These are phyloP conservation scores for Prorops nasuta DNA, from an alignment of 1,140 invertebrate genomes.

Conservation along the genomic window DNA sequence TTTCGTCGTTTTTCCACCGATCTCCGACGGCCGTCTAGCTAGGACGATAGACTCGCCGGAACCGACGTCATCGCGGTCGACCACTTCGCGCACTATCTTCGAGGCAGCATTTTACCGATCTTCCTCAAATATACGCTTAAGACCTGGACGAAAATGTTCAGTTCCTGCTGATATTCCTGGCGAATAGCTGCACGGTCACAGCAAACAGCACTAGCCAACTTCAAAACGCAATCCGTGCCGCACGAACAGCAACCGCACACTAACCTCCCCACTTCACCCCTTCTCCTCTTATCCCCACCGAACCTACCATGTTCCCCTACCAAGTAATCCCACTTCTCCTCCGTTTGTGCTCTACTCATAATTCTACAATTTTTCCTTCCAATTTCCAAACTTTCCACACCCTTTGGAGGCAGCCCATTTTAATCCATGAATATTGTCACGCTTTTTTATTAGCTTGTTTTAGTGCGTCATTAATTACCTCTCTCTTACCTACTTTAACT, in stretches of 20 bases:
- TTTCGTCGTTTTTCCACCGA: slow-evolving; percentile 16
- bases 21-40: slow-evolving; percentile 20
- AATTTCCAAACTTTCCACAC: no score
- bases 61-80: slow-evolving; percentile 20
- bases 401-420: no score
- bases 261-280: slow-evolving; percentile 35
- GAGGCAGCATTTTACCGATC: slow-evolving; percentile 25
- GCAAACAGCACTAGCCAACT: slow-evolving; percentile 12
- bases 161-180: no score
- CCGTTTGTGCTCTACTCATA: no score
- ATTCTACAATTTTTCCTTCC: no score
- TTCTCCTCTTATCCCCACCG: background rate
- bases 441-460: no score
- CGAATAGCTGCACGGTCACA: background rate
- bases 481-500: no score
- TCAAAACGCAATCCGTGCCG: slow-evolving; percentile 26
- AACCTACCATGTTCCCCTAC: background rate
- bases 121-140: background rate
- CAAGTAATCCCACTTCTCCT: background rate
- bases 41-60: slow-evolving; percentile 19
- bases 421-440: no score
- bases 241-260: slow-evolving; percentile 41
- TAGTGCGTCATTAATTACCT: no score
- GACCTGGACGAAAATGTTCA: background rate
- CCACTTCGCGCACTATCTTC: slow-evolving; percentile 23